A percentile compares a stretch with the other conserved stretches of the same genome.
Conservation (phyloP, 53 echinoderm and acorn worm genomes). For the Patiria pectinifera region DNA sequence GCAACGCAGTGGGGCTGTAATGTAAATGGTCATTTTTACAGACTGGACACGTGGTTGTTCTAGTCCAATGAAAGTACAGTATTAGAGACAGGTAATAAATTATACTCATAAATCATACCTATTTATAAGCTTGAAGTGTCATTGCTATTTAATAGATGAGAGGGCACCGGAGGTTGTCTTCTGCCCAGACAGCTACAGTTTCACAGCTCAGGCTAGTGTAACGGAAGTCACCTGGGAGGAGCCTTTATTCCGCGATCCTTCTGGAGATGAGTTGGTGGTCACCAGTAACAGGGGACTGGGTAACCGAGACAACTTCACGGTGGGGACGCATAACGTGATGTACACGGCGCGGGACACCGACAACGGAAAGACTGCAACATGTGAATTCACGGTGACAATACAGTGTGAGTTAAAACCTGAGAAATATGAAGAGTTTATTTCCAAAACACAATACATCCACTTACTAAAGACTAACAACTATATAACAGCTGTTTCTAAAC, state of each 20-base stretch:
- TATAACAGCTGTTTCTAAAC: too few species aligned
- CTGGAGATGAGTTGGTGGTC: slow-evolving; percentile 66
- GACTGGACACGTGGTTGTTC: too few species aligned
- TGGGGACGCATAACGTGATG: slow-evolving; percentile 46
- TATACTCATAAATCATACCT: too few species aligned
- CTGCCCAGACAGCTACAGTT: slow-evolving; percentile 62
- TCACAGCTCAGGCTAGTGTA: slow-evolving; percentile 30
- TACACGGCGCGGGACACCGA: slow-evolving; percentile 68
- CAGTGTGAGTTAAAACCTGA: slow-evolving; percentile 35
- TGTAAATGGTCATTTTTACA: too few species aligned
- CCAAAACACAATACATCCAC: too few species aligned
- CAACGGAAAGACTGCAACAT: slow-evolving; percentile 61
- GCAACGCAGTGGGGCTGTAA: too few species aligned
- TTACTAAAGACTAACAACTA: too few species aligned
- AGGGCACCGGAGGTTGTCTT: slow-evolving; percentile 49
- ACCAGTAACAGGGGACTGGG: slow-evolving; percentile 59
- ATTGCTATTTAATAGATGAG: slow-evolving; percentile 45
- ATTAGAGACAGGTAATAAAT: too few species aligned
- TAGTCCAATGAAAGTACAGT: too few species aligned
- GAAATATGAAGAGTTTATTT: too few species aligned
- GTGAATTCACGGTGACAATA: slow-evolving; percentile 59
- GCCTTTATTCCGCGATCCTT: slow-evolving; percentile 67
- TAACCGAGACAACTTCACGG: slow-evolving; percentile 42
- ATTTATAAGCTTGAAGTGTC: neutral
- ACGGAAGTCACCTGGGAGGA: slow-evolving; percentile 68